Base-by-base conservation (phyloP, 2,797 vertebrate species). In the Acomys russatus region DNA sequence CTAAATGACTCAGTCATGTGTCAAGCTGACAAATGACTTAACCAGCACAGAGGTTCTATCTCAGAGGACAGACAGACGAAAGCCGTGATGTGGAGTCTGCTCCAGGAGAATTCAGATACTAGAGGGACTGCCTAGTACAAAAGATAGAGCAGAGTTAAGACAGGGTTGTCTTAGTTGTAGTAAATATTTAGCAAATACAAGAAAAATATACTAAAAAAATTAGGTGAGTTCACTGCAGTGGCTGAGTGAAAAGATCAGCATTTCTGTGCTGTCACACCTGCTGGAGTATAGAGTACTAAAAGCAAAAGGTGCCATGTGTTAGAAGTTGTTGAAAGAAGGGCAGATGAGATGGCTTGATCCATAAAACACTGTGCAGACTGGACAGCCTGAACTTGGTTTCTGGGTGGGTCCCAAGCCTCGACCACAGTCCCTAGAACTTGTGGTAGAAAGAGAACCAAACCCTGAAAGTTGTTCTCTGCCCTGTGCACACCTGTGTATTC, bases 141-240 rank as follows among this genome's bases (percentile, higher is more conserved):
- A 87, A 18, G 23, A 71, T 3, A 95, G 71, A 87, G 49, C 44
- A 87, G 23, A 35, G 25, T 44, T 35, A 38, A 88, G 73, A 44
- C 38, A 70, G 66, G 56, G 18, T 25, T 91, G 18, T 88, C 66
- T 85, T 96, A 10, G 92, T 74, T 84, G 15, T 80, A 79, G 59
- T 88, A 38, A 83, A 3, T 82, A n/a, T 56, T 66, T 66, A 76
- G 63, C 61, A 94, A 92, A 84, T 56, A 22, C 12, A 71, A 90
- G 23, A 80, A 74, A 85, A 94, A 49, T 33, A 88, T 63, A 35
- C 59, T 94, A 84, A 35, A 85, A 44, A 35, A 33, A n/a, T 14
- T 78, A 79, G 15, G 18, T 30, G 83, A 66, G 25, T 92, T 91
- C 30, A 64, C 3, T 44, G 35, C 70, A 71, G 30, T 77, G 54